Evolutionary conservation across 2,888 invertebrate genomes (phyloP), one percentile per base, ranked within the genome.

Genomic region (Parasteatoda lunata): DNA sequence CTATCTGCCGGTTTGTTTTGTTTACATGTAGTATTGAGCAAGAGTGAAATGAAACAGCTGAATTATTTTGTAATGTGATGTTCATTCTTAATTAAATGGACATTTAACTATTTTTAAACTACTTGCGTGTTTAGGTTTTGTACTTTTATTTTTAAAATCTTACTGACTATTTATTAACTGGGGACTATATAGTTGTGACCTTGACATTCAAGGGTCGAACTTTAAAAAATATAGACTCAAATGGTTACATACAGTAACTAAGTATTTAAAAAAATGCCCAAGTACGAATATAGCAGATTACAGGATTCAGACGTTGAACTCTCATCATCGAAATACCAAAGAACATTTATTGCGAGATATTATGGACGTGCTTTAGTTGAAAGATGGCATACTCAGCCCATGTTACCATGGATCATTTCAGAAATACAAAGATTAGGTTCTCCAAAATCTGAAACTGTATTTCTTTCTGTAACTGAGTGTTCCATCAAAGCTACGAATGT

Each of bases 361-460:
- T 84, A 88, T 71, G 90, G 90, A 4, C 79, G 83, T 15, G 82
- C 88, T 54, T 48, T 86, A 9, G 82, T 90, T 3, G 89, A 88
- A 70, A 51, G 84, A 82, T 86, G 88, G 65, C 88, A 89, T 75
- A 90, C 96, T 15, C 95, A 95, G 86, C 95, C 96, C 71, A 97
- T 97, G 96, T 93, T 97, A 90, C 96, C 96, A 0, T 97, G 97
- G 97, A 94, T 97, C 86, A 94, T 97, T 84, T 94, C 95, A 84
- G 97, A 97, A 92, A 95, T 97, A 0, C 90, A 91, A 71, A 80
- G 88, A 59, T 80, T 79, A 30, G 89, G 85, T 65, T 75, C 88
- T 59, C 87, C 81, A 48, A 80, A 86, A 71, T 79, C 81, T 8
- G 88, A 87, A 68, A 88, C 88, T 8, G 84, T 89, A 11, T 84